Conservation (phyloP, 2,113 vertebrate species). For the Colistium nudipinnis region DNA sequence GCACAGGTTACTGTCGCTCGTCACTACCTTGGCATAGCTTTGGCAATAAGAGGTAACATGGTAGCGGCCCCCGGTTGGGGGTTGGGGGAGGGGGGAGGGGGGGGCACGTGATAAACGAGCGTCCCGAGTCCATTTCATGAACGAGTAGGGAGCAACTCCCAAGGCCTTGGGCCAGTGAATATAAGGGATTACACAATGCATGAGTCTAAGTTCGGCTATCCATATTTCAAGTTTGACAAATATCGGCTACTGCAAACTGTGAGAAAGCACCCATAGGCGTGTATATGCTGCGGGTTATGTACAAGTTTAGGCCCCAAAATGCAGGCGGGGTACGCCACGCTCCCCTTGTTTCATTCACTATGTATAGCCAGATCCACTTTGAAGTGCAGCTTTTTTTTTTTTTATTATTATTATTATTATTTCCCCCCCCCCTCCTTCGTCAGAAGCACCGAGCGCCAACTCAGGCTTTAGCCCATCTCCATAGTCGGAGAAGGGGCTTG, state of each 20-base stretch:
- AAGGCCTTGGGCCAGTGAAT: constrained; percentile 66
- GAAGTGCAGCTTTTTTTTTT: constrained; percentile 73
- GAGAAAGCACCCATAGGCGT: constrained; percentile 52
- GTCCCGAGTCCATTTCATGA: constrained; percentile 74
- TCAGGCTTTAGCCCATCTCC: constrained; percentile 69
- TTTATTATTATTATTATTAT: no score
- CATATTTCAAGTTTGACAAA: constrained; percentile 57
- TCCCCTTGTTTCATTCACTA: constrained; percentile 25
- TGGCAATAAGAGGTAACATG: constrained; percentile 79
- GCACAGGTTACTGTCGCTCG: constrained; percentile 36
- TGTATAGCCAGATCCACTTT: constrained; percentile 58
- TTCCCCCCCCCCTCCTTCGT: no score
- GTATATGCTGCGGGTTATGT: constrained; percentile 40
- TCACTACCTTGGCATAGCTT: constrained; percentile 77
- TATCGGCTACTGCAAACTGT: constrained; percentile 45
- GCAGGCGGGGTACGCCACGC: constrained; percentile 21
- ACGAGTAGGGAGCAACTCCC: constrained; percentile 52
- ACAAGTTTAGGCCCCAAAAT: constrained; percentile 29
- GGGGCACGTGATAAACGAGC: no score
- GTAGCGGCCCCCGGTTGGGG: constrained; percentile 26
- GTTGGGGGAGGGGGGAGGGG: no score
- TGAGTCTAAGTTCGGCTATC: constrained; percentile 39
- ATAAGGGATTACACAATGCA: constrained; percentile 55
- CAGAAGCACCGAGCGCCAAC: constrained; percentile 54
- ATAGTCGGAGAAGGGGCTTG: constrained; percentile 56